Conservation (phyloP, 1,140 invertebrate species). For the Physella acuta region DNA sequence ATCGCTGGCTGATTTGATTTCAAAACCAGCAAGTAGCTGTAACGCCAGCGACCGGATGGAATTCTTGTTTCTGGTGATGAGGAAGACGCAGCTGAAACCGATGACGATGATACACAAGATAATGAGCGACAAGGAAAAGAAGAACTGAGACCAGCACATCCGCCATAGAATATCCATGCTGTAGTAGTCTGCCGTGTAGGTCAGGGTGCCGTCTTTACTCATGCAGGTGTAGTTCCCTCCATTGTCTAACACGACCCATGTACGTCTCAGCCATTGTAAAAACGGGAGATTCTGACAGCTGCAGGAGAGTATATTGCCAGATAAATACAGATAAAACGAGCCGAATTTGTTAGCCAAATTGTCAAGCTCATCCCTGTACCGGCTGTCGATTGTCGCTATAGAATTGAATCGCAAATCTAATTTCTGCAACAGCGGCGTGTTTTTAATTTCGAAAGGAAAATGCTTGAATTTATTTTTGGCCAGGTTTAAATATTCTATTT, state of each 20-base stretch:
- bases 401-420: neutral
- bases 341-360: neutral
- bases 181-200: neutral
- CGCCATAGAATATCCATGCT: neutral
- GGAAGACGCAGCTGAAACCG: neutral
- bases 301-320: neutral
- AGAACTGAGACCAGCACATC: neutral
- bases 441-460: neutral
- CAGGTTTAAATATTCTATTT: neutral
- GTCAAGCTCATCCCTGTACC: neutral
- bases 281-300: neutral
- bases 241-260: neutral
- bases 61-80: neutral
- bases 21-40: no score
- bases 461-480: neutral
- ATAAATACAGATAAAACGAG: neutral
- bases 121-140: neutral
- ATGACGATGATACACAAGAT: neutral
- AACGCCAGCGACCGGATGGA: no score
- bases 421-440: neutral
- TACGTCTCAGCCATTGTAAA: conserved; percentile 5
- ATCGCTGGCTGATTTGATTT: no score
- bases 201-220: neutral
- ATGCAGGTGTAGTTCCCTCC: neutral
- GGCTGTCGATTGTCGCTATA: neutral